These are phyloP conservation scores for Leistus spinibarbis DNA, from an alignment of 2,888 invertebrate species.

Conservation along the genomic window DNA sequence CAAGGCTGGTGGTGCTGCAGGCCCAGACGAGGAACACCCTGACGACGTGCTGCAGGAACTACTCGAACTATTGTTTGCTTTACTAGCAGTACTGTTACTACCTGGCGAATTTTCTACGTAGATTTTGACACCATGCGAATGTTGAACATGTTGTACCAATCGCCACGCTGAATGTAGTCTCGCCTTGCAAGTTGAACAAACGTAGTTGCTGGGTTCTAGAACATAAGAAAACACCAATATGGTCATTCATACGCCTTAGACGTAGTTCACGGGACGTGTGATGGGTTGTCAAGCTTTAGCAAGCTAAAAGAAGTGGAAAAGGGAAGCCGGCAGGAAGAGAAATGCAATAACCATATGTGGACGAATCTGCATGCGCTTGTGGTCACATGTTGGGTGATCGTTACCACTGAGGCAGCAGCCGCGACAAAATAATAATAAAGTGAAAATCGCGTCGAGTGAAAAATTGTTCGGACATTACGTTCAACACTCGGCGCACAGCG, in stretches of 20 bases:
- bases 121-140: slow-evolving; percentile 91
- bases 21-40: slow-evolving; percentile 61
- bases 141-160: slow-evolving; percentile 92
- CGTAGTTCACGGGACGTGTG: slow-evolving; percentile 6
- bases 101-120: slow-evolving; percentile 72
- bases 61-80: slow-evolving; percentile 63
- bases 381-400: slow-evolving; percentile 56
- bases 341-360: slow-evolving; percentile 30
- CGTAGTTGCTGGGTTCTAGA: slow-evolving; percentile 93
- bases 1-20: slow-evolving; percentile 66
- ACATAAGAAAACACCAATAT: slow-evolving; percentile 51
- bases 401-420: slow-evolving; percentile 50
- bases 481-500: slow-evolving; percentile 51
- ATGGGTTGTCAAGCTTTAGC: slow-evolving; percentile 16
- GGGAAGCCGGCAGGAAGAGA: slow-evolving; percentile 41
- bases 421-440: slow-evolving; percentile 56
- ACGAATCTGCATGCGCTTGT: slow-evolving; percentile 51
- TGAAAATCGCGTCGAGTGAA: slow-evolving; percentile 58
- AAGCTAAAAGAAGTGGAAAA: slow-evolving; percentile 36
- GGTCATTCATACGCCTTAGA: neutral
- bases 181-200: slow-evolving; percentile 92
- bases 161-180: slow-evolving; percentile 94
- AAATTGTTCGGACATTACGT: slow-evolving; percentile 58
- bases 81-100: slow-evolving; percentile 46
- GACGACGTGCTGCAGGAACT: slow-evolving; percentile 57